phyloP scores from a whole-genome alignment of 2,888 invertebrate genomes.

The Mechanitis mazaeus region DNA sequence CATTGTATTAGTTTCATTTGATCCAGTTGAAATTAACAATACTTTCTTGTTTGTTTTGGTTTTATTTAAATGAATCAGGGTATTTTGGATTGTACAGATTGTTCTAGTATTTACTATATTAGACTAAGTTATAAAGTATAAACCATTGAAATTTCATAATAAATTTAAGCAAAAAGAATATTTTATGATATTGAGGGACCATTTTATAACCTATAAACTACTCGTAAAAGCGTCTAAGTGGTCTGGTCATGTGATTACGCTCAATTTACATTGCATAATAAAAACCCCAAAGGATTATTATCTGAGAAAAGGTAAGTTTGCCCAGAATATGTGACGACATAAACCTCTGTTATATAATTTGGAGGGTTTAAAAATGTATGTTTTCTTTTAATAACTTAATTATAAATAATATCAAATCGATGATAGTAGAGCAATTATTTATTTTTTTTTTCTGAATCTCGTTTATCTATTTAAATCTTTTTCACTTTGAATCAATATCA shows the following conservation, averaged over 20 bases:
- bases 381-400: not conserved
- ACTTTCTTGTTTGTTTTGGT: constrained; percentile 2
- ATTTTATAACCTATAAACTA: constrained; percentile 6
- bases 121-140: not conserved
- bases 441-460: not conserved
- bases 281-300: constrained; percentile 1
- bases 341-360: not conserved
- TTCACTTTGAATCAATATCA: too few relatives aligned
- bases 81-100: not conserved
- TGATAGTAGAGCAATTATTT: not conserved
- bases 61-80: constrained; percentile 1
- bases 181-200: constrained; percentile 1
- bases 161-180: constrained; percentile 1
- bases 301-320: constrained; percentile 1
- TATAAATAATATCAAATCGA: not conserved
- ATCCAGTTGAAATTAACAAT: not conserved
- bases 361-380: not conserved
- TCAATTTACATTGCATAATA: constrained; percentile 6
- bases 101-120: not conserved
- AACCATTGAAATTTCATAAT: not conserved
- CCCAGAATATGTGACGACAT: constrained; percentile 2
- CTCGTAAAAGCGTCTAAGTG: constrained; percentile 6
- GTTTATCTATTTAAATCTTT: too few relatives aligned
- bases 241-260: constrained; percentile 5
- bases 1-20: not conserved